phyloP scores from a whole-genome alignment of 2,113 vertebrate genomes.

The Plectropomus leopardus region DNA sequence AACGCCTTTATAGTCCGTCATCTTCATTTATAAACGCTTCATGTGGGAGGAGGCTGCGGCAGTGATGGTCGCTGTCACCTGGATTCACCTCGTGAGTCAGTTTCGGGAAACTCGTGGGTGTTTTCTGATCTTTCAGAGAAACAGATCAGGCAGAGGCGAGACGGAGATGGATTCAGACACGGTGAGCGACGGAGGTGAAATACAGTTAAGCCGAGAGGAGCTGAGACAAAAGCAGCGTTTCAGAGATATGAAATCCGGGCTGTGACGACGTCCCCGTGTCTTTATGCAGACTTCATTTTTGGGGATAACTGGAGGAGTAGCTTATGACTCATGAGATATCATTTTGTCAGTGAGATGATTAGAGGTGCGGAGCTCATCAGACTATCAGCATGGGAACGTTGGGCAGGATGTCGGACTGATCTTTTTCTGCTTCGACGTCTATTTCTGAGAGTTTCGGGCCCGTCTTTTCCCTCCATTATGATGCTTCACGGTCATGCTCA shows the following conservation, averaged over 20 bases:
- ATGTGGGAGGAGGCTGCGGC: constrained; percentile 1
- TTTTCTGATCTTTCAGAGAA: constrained; percentile 2
- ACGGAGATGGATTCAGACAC: too few species aligned
- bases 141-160: neutral
- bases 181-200: constrained; percentile 8
- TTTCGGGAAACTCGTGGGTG: constrained; percentile 40
- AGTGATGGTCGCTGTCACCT: constrained; percentile 9
- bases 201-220: neutral
- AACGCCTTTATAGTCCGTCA: neutral
- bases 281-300: neutral
- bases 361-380: neutral
- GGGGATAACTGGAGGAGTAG: neutral
- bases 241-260: constrained; percentile 16
- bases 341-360: constrained; percentile 2
- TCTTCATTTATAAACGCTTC: neutral
- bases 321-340: constrained; percentile 13
- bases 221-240: constrained; percentile 13
- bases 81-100: constrained; percentile 18
- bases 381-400: constrained; percentile 5
- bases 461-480: neutral
- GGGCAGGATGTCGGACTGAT: neutral
- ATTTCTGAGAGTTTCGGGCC: neutral
- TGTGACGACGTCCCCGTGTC: neutral
- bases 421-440: neutral
- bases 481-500: neutral